phyloP scores from a whole-genome alignment of 2,888 invertebrate genomes.

The Proisotoma minuta region DNA sequence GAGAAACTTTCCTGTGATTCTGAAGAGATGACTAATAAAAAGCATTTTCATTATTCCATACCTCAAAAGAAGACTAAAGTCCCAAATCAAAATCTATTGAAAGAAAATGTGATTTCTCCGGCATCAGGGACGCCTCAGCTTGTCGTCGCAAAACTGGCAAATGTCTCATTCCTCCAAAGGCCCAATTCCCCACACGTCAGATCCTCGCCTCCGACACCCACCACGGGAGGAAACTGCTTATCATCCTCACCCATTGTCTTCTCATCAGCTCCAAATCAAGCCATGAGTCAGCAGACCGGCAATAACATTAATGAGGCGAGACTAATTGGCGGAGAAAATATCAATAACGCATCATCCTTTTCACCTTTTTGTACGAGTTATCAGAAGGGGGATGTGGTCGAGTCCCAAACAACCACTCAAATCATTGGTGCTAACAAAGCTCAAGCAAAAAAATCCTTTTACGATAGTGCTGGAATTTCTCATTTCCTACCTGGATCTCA shows the following conservation, averaged over 20 bases:
- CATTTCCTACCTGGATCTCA: too few relatives aligned
- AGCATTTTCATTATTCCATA: not conserved
- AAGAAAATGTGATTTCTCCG: slow-evolving; percentile 37
- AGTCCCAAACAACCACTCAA: not conserved
- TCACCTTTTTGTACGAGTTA: not conserved
- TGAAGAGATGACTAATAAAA: slow-evolving; percentile 27
- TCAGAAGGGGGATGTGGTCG: not conserved
- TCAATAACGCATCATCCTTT: not conserved
- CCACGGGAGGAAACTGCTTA: slow-evolving; percentile 5
- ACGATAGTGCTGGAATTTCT: too few relatives aligned
- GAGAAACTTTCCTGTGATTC: slow-evolving; percentile 8
- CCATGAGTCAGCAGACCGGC: too few relatives aligned
- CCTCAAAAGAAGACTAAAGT: slow-evolving; percentile 14
- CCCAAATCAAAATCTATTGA: not conserved
- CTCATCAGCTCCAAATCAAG: not conserved
- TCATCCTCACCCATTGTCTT: slow-evolving; percentile 33
- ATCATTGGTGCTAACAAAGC: not conserved
- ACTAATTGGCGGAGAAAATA: slow-evolving; percentile 4
- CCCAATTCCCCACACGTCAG: slow-evolving; percentile 42
- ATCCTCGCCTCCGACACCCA: slow-evolving; percentile 10
- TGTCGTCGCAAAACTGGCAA: slow-evolving; percentile 46
- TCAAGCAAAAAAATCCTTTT: too few relatives aligned
- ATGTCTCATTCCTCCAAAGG: slow-evolving; percentile 42
- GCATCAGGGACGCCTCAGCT: too few relatives aligned
- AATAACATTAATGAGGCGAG: slow-evolving; percentile 1